phyloP scores from a whole-genome alignment of 2,797 vertebrate species.

The Macropus fuliginosus region DNA sequence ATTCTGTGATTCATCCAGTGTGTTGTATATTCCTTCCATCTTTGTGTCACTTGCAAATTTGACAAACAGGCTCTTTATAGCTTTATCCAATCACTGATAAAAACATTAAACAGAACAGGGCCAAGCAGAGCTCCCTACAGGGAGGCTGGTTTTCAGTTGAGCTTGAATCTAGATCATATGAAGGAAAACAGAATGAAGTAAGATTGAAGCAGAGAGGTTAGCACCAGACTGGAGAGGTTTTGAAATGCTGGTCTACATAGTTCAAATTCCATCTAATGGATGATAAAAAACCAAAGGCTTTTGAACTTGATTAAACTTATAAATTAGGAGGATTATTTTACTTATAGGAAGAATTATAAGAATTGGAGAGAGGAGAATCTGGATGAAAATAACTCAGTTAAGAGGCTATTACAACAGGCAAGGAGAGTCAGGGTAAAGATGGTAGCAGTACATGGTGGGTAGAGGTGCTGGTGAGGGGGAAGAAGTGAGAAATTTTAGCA shows the following conservation, averaged over 20 bases:
- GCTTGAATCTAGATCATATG: neutral
- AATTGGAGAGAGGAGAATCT: neutral
- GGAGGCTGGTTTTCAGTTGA: neutral
- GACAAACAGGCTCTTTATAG: neutral
- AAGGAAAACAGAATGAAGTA: neutral
- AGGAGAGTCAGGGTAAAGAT: neutral
- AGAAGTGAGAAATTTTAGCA: neutral
- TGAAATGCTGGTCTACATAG: neutral
- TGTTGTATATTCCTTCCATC: neutral
- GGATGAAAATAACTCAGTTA: neutral
- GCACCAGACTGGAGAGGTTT: neutral
- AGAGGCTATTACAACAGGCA: neutral
- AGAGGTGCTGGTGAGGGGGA: too few relatives aligned
- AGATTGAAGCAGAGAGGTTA: neutral
- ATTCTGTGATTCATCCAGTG: neutral
- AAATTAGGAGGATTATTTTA: neutral
- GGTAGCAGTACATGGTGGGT: neutral
- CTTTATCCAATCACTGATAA: neutral
- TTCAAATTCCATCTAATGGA: neutral
- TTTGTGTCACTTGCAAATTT: neutral
- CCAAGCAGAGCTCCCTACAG: neutral
- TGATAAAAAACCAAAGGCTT: neutral
- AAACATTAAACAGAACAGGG: neutral
- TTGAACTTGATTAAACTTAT: neutral
- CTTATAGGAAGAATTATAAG: neutral